phyloP scores from a whole-genome alignment of 2,113 vertebrate genomes.

The Merops nubicus region DNA sequence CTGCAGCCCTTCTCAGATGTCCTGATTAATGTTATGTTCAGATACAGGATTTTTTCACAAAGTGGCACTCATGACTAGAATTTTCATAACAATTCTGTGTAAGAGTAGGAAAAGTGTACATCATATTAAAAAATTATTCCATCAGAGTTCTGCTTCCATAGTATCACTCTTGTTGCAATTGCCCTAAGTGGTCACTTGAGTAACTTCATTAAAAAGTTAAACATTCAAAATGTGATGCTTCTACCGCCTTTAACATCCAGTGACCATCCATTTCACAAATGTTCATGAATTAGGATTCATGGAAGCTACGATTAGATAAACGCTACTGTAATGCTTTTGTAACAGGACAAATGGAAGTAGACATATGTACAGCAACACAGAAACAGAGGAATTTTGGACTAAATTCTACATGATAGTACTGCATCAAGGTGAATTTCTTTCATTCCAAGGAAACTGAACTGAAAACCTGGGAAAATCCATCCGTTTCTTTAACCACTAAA shows the following conservation, averaged over 20 bases:
- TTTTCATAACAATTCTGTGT: background rate
- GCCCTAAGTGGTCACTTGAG: background rate
- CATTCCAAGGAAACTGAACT: background rate
- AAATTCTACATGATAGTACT: background rate
- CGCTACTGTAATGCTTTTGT: background rate
- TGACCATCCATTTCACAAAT: no score
- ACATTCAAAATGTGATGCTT: background rate
- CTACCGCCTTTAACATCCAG: background rate
- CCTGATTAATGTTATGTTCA: background rate
- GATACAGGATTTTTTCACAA: rapidly evolving
- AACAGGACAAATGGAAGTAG: background rate
- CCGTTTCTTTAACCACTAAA: background rate
- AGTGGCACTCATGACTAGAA: background rate
- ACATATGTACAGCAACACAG: background rate
- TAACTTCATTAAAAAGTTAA: background rate
- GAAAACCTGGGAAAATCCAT: background rate
- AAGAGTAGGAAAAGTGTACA: background rate
- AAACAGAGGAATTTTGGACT: background rate
- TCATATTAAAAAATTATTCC: background rate
- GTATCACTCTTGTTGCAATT: background rate
- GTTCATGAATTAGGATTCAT: background rate
- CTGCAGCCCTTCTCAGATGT: background rate
- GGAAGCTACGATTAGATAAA: background rate
- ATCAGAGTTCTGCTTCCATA: background rate
- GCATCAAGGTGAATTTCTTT: background rate